Conservation (phyloP, 2,888 invertebrate species). For the Polyommatus icarus region DNA sequence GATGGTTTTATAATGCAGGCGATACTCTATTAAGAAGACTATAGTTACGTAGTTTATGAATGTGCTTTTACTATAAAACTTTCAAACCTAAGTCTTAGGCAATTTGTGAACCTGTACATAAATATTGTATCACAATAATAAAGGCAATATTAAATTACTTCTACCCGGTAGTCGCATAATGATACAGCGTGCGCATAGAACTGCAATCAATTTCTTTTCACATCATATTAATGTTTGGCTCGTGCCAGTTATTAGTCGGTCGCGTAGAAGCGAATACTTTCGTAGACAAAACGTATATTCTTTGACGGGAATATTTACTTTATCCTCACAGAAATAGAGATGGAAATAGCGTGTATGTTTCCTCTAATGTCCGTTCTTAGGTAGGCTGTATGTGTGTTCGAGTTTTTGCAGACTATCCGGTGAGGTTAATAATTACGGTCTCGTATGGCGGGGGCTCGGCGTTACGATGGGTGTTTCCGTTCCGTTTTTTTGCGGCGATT, state of each 20-base stretch:
- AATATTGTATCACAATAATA: slow-evolving; percentile 12
- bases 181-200: slow-evolving; percentile 42
- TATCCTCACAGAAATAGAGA: background rate
- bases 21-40: no score
- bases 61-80: background rate
- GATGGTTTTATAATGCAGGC: no score
- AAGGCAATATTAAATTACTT: slow-evolving; percentile 27
- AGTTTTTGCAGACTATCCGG: slow-evolving; percentile 66
- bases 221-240: slow-evolving; percentile 49
- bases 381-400: slow-evolving; percentile 45
- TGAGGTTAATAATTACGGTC: slow-evolving; percentile 59
- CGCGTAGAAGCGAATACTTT: slow-evolving; percentile 48
- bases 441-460: slow-evolving; percentile 48
- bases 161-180: slow-evolving; percentile 38
- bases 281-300: slow-evolving; percentile 37
- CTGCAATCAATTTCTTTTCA: slow-evolving; percentile 47
- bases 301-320: slow-evolving; percentile 28
- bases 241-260: slow-evolving; percentile 55
- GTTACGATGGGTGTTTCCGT: slow-evolving; percentile 58
- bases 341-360: slow-evolving; percentile 34
- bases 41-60: no score
- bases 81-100: background rate
- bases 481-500: slow-evolving; percentile 49
- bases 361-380: slow-evolving; percentile 7
- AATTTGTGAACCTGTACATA: background rate